Conservation (phyloP, 2,797 vertebrate species). For the Cacajao melanocephalus region DNA sequence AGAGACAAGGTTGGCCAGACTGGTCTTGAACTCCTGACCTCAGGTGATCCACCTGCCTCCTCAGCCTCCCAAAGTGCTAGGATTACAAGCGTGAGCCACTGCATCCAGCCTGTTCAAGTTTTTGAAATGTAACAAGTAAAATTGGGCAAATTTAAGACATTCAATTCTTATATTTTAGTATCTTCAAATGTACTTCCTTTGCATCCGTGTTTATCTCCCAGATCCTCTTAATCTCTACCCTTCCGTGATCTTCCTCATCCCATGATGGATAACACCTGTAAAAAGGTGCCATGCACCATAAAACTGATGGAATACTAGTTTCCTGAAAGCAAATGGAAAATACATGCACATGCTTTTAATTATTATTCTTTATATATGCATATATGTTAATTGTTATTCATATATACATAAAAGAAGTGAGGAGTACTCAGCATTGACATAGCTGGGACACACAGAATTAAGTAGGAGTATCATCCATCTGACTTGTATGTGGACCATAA, state of each 20-base stretch:
- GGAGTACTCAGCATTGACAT: neutral
- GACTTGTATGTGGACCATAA: neutral
- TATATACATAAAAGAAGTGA: neutral
- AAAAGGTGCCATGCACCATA: neutral
- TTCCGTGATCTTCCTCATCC: neutral
- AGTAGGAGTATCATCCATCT: neutral
- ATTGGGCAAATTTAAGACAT: neutral
- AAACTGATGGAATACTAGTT: neutral
- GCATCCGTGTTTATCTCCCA: neutral
- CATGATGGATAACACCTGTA: too few species aligned
- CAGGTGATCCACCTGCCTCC: too few species aligned
- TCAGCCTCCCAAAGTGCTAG: too few species aligned
- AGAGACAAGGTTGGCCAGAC: too few species aligned
- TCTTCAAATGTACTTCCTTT: neutral
- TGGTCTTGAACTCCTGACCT: too few species aligned
- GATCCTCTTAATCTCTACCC: neutral
- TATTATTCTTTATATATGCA: too few species aligned
- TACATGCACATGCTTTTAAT: too few species aligned
- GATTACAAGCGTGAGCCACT: too few species aligned
- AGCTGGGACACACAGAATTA: neutral
- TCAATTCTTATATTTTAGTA: neutral
- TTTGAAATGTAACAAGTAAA: neutral
- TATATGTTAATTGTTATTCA: too few species aligned
- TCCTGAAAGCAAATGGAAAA: neutral
- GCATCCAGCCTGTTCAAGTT: neutral